Conservation (phyloP, 2,888 invertebrate species). For the Sussaba pulchella region DNA sequence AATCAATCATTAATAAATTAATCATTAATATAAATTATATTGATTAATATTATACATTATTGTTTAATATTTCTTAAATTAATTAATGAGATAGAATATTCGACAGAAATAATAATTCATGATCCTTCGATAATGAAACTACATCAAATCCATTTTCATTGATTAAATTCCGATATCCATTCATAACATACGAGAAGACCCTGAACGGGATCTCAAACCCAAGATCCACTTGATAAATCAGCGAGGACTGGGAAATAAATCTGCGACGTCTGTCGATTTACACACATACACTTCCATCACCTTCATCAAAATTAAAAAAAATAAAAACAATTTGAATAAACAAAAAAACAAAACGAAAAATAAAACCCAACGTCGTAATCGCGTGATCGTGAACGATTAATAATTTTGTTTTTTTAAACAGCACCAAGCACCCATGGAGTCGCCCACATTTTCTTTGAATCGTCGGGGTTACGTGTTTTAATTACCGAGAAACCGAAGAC, state of each 20-base stretch:
- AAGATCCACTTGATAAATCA: conserved; percentile 28
- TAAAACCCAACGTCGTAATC: background rate
- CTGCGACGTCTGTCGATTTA: background rate
- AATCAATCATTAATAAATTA: no score
- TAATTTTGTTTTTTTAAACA: conserved; percentile 19
- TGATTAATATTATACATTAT: no score
- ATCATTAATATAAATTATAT: no score
- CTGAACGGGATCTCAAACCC: background rate
- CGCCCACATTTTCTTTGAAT: conserved; percentile 68
- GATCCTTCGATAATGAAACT: no score
- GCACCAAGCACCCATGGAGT: conserved; percentile 14
- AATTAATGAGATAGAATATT: no score
- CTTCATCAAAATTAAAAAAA: background rate
- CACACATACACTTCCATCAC: background rate
- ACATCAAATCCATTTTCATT: no score
- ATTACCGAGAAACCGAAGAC: conserved; percentile 66
- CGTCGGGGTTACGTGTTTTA: conserved; percentile 66
- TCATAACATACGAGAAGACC: conserved; percentile 1
- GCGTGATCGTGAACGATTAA: conserved; percentile 13
- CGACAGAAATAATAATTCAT: no score
- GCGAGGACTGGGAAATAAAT: conserved; percentile 3
- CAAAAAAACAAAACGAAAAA: no score
- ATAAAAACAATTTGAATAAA: no score
- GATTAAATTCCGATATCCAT: no score
- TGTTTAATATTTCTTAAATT: no score